These are phyloP conservation scores for Acrossocheilus fasciatus DNA, from an alignment of 2,797 vertebrate genomes.

Conservation along the genomic window DNA sequence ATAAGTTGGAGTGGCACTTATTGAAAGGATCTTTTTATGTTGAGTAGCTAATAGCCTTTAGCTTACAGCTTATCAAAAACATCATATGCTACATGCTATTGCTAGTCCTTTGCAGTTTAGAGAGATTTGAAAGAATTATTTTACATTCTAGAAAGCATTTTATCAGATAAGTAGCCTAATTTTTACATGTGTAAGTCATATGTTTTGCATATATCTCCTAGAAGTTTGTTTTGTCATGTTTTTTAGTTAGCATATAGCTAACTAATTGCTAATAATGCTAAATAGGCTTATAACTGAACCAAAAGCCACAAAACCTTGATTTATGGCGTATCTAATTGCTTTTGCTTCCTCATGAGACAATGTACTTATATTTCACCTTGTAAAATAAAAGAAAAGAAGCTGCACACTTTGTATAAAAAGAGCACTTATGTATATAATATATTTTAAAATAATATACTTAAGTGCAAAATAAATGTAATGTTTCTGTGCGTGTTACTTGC, in stretches of 20 bases:
- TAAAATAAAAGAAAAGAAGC: not conserved
- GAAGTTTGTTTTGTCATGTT: not conserved
- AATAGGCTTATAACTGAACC: not conserved
- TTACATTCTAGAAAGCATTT: not conserved
- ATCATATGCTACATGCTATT: not conserved
- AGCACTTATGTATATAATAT: not conserved
- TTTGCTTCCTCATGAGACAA: not conserved
- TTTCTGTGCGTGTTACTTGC: not conserved
- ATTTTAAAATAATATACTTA: not conserved
- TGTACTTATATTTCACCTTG: not conserved
- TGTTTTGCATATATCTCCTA: not conserved
- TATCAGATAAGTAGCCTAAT: not conserved
- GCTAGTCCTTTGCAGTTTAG: not conserved
- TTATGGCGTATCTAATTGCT: not conserved
- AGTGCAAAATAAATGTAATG: not conserved
- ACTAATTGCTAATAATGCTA: not conserved
- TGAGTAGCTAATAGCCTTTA: not conserved
- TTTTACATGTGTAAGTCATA: not conserved
- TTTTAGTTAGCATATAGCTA: not conserved
- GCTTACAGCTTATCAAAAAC: not conserved
- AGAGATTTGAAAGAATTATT: not conserved
- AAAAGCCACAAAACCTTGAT: not conserved
- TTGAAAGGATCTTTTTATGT: not conserved
- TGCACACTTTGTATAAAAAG: not conserved
- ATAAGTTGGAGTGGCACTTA: not conserved